Base-by-base conservation (phyloP, 2,888 invertebrate genomes). In the Drosophila differens region DNA sequence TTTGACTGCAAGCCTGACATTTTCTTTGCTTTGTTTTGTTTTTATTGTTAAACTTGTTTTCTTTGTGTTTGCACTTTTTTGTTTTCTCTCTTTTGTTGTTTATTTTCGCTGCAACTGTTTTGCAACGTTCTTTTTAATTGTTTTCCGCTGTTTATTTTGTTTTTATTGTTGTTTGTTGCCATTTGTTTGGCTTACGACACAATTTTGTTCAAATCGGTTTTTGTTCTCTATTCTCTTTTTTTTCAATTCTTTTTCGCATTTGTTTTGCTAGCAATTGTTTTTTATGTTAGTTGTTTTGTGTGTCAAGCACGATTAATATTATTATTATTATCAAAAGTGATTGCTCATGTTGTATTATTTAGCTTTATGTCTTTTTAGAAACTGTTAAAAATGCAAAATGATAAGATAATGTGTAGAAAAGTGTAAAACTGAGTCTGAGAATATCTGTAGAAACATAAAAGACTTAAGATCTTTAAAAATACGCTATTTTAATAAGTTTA, bases 1-100 rank as follows among this genome's bases (percentile, higher is more conserved):
- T 79, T 74, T 72, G 52, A 53, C 69, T 68, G 71, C 64, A 60
- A 47, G 81, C 70, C 76, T 74, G 86, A 82, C 85, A 85, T 85
- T 81, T 85, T 85, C 70, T 54, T 69, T 32, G 14, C 62, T 54
- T 76, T 52, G 32, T 52, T 71, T 58, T 55, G 30, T 55, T 54
- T 62, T 58, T 62, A 22, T 25, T 33, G 39, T 10, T 16, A 33
- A 61, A 54, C 58, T 67, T 68, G 49, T 71, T 54, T 64, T 25
- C 37, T 65, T 75, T 41, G 57, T 44, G 47, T 53, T 59, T 76
- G 69, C 79, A 79, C 79, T 80, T 77, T 75, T 70, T 39, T 65
- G 55, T 65, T 60, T 35, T 64, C 59, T 57, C 16, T 41, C 41
- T 78, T 59, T 35, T 63, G 47, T 49, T 65, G 51, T 55, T 74